A percentile compares a stretch with the other conserved stretches of the same genome.
Conservation (phyloP, 2,797 vertebrate genomes). For the Natrix natrix region DNA sequence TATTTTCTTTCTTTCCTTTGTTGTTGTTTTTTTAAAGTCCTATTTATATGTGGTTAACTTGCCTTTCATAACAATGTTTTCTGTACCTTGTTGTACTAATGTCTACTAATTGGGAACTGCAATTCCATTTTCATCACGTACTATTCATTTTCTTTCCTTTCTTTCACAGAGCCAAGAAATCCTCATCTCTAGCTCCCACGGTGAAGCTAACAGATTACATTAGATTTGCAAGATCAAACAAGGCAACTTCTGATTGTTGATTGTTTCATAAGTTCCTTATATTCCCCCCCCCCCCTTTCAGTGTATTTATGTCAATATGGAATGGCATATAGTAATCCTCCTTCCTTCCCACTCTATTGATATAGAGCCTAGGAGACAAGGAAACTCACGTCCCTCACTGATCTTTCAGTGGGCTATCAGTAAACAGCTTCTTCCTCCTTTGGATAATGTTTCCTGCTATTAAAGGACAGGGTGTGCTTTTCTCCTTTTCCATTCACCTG, state of each 20-base stretch:
- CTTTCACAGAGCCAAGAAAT: background rate
- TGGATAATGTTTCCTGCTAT: background rate
- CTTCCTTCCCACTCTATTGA: accelerated
- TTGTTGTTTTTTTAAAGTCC: background rate
- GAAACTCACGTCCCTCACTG: accelerated
- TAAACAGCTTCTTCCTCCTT: background rate
- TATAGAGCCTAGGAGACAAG: accelerated
- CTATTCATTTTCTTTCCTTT: background rate
- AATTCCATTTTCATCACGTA: background rate
- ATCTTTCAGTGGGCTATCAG: background rate
- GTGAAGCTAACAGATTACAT: background rate
- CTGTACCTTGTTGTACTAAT: background rate
- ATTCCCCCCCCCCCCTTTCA: background rate
- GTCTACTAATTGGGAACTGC: background rate
- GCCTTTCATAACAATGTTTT: background rate
- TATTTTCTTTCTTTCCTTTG: background rate
- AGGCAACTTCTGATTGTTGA: background rate
- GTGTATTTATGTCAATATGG: background rate
- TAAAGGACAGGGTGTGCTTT: background rate
- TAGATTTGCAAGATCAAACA: background rate
- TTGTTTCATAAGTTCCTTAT: background rate
- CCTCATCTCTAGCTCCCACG: background rate
- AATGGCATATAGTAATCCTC: background rate
- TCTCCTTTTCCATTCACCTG: background rate
- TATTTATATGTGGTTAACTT: background rate